Percentiles rank a stretch among this genome's conserved stretches.
phyloP scores from a whole-genome alignment of 2,797 vertebrate genomes.

The Tolypeutes matacus region DNA sequence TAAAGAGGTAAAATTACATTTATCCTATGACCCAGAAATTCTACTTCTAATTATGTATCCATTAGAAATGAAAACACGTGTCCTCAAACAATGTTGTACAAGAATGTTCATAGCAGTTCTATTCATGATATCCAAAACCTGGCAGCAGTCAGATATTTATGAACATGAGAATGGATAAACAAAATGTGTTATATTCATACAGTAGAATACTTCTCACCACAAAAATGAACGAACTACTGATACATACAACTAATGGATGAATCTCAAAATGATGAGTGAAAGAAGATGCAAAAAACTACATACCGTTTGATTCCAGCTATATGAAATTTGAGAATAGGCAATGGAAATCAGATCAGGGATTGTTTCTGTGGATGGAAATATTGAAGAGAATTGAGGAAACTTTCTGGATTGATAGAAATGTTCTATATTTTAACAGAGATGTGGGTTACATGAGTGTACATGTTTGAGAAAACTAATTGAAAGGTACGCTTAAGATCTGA shows the following conservation, averaged over 20 bases:
- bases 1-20: background rate
- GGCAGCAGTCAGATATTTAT: background rate
- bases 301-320: no score
- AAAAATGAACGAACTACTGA: background rate
- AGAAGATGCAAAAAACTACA: no score
- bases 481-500: background rate
- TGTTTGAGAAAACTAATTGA: background rate
- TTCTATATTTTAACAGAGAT: background rate
- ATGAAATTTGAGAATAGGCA: background rate
- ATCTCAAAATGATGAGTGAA: no score
- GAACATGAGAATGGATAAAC: background rate
- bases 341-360: background rate
- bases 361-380: background rate
- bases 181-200: background rate
- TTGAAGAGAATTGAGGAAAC: background rate
- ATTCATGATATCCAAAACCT: background rate
- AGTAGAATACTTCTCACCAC: background rate
- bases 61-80: background rate
- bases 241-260: no score
- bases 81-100: background rate
- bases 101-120: conserved; percentile 10
- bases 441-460: background rate
- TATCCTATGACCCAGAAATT: background rate
- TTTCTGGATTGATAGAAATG: background rate
- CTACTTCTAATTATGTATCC: background rate